Conservation (phyloP, 2,888 invertebrate genomes). For the Priocnemis perturbator region DNA sequence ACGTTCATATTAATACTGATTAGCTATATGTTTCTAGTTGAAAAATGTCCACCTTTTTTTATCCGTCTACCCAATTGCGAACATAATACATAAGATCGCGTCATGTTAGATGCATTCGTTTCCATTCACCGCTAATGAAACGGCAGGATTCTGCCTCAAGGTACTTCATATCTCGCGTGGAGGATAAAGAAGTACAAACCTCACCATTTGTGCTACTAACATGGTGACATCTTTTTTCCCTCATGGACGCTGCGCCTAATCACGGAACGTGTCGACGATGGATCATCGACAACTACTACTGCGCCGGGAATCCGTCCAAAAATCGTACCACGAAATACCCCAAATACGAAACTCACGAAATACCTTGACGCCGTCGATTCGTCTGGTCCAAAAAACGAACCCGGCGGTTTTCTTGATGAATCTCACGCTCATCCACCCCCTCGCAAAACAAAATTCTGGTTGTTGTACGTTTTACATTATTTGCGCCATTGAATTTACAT, state of each 20-base stretch:
- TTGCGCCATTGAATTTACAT: too few species aligned
- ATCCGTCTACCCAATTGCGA: too few species aligned
- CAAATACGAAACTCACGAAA: background rate
- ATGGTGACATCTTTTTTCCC: slow-evolving; percentile 60
- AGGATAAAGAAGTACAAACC: too few species aligned
- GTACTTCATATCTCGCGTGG: too few species aligned
- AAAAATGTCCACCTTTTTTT: too few species aligned
- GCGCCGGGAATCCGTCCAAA: slow-evolving; percentile 21
- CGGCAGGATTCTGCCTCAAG: too few species aligned
- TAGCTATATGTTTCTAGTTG: too few species aligned
- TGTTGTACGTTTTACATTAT: too few species aligned
- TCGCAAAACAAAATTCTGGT: background rate
- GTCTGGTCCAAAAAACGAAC: background rate
- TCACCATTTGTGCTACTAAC: slow-evolving; percentile 56
- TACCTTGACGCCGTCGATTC: background rate
- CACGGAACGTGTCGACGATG: slow-evolving; percentile 57
- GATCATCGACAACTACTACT: slow-evolving; percentile 43
- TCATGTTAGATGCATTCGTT: too few species aligned
- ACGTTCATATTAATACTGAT: too few species aligned
- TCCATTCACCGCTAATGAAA: too few species aligned
- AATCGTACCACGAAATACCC: background rate
- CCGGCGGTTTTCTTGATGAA: slow-evolving; percentile 15
- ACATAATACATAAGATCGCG: too few species aligned
- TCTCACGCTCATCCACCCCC: slow-evolving; percentile 28
- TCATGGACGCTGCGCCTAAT: slow-evolving; percentile 67